phyloP scores from a whole-genome alignment of 2,113 vertebrate genomes.

The Carassius auratus region DNA sequence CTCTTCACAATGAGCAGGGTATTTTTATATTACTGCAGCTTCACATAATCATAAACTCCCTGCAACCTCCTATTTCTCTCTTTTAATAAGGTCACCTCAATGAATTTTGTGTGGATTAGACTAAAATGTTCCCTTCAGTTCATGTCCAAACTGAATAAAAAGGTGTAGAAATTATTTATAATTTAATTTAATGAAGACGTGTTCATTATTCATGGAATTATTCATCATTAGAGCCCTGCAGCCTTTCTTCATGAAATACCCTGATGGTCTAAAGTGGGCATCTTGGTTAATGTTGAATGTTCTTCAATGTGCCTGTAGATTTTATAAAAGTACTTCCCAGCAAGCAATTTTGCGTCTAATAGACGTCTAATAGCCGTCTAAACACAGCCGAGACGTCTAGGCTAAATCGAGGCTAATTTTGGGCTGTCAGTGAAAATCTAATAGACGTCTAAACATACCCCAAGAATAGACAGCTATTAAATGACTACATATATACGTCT shows the following conservation, averaged over 20 bases:
- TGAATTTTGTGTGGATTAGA: slow-evolving; percentile 2
- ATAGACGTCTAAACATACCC: no score
- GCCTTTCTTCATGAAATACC: background rate
- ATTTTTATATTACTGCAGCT: slow-evolving; percentile 18
- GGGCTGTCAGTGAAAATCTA: no score
- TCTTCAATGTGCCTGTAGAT: background rate
- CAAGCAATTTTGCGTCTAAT: no score
- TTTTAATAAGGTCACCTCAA: slow-evolving; percentile 36
- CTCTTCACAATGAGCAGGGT: background rate
- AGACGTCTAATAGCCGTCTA: no score
- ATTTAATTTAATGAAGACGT: slow-evolving; percentile 14
- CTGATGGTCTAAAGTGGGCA: background rate
- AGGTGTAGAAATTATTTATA: background rate
- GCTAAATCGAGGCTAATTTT: no score
- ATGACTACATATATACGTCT: no score
- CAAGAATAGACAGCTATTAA: no score
- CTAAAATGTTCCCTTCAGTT: slow-evolving; percentile 17
- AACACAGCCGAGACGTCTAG: no score
- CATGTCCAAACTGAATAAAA: background rate
- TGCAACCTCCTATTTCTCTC: background rate
- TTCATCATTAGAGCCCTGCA: slow-evolving; percentile 5
- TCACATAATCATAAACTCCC: background rate
- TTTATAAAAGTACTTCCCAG: no score
- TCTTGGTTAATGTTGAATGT: background rate
- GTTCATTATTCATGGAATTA: slow-evolving; percentile 14